Conservation (phyloP, 2,888 invertebrate genomes). For the Scaptomyza cyrtandrae region DNA sequence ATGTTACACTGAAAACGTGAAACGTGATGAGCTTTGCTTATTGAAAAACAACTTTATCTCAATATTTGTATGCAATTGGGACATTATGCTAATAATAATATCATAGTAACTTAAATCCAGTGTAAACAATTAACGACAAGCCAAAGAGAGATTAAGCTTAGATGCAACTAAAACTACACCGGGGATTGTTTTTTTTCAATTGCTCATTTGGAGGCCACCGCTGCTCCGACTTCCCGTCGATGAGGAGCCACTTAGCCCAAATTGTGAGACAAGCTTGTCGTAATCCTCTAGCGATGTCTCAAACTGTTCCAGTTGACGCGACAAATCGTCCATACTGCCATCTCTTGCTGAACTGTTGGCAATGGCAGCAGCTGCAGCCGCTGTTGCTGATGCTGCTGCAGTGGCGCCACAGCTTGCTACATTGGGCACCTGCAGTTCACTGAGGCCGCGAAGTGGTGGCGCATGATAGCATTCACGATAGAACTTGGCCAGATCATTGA, state of each 20-base stretch:
- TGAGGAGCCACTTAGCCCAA: slow-evolving; percentile 78
- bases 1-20: slow-evolving; percentile 26
- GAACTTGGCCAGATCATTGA: slow-evolving; percentile 84
- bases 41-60: slow-evolving; percentile 37
- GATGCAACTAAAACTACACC: not conserved
- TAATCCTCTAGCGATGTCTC: slow-evolving; percentile 84
- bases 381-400: slow-evolving; percentile 38
- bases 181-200: slow-evolving; percentile 39
- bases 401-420: slow-evolving; percentile 29
- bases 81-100: slow-evolving; percentile 30
- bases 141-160: not conserved
- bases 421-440: slow-evolving; percentile 63
- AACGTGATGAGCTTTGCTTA: slow-evolving; percentile 35
- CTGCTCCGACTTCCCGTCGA: slow-evolving; percentile 83
- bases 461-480: slow-evolving; percentile 85
- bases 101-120: slow-evolving; percentile 55
- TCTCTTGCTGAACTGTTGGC: slow-evolving; percentile 44
- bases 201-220: slow-evolving; percentile 81
- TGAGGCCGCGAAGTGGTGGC: slow-evolving; percentile 80
- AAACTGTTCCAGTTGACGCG: slow-evolving; percentile 84
- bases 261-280: slow-evolving; percentile 84
- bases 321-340: slow-evolving; percentile 81
- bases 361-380: slow-evolving; percentile 37
- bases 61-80: slow-evolving; percentile 23
- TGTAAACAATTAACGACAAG: slow-evolving; percentile 24